Conservation (phyloP, 2,797 vertebrate genomes). For the Eulemur coronatus region DNA sequence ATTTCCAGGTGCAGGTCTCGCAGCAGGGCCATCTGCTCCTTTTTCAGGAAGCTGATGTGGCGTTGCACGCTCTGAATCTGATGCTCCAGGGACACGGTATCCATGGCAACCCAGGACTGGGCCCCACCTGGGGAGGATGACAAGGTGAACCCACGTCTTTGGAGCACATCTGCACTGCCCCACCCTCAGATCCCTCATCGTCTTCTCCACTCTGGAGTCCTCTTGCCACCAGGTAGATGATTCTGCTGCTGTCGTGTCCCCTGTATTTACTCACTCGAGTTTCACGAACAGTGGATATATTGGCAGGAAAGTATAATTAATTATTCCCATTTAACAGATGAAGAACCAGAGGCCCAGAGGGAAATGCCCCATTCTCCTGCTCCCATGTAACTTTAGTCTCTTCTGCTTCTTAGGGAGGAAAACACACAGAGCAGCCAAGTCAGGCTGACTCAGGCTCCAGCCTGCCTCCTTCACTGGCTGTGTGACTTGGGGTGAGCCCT, state of each 20-base stretch:
- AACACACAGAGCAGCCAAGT: background rate
- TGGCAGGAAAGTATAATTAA: background rate
- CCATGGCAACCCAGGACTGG: constrained; percentile 86
- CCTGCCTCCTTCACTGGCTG: background rate
- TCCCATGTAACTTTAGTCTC: background rate
- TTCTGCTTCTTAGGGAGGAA: background rate
- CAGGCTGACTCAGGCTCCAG: background rate
- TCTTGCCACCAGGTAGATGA: background rate
- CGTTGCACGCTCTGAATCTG: constrained; percentile 95
- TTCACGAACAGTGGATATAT: background rate
- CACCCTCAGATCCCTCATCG: background rate
- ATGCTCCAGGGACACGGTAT: constrained; percentile 90
- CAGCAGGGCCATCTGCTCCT: constrained; percentile 95
- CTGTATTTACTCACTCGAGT: background rate
- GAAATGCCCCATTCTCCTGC: background rate
- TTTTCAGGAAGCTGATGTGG: constrained; percentile 94
- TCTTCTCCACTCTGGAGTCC: background rate
- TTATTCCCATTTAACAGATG: background rate
- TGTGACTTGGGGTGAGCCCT: background rate
- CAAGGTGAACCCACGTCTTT: constrained; percentile 32
- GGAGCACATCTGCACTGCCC: background rate
- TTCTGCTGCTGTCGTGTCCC: background rate
- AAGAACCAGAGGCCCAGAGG: background rate
- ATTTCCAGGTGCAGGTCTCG: constrained; percentile 96
- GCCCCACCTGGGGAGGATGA: constrained; percentile 63